A percentile compares a stretch with the other conserved stretches of the same genome.
Conservation (phyloP, 2,888 invertebrate genomes). For the Stenichneumon culpator region DNA sequence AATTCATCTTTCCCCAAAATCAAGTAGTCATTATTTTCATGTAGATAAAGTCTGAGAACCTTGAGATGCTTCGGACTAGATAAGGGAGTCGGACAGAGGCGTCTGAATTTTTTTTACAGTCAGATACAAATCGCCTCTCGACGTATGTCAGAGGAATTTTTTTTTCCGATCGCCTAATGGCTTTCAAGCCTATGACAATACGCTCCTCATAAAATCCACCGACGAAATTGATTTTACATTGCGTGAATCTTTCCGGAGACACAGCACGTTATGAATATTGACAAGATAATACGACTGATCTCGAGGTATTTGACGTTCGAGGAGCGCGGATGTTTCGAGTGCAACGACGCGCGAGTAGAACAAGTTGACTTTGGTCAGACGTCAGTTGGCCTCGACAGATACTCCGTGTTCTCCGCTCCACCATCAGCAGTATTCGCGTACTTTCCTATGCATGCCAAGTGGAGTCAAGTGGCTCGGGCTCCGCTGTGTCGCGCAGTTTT, state of each 20-base stretch:
- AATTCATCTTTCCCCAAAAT: no score
- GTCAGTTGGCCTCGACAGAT: slow-evolving; percentile 25
- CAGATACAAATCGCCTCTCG: no score
- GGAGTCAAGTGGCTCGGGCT: slow-evolving; percentile 80
- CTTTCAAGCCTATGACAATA: not conserved
- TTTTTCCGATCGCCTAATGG: not conserved
- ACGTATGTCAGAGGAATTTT: no score
- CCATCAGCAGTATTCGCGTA: not conserved
- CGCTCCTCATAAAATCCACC: not conserved
- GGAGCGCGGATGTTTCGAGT: not conserved
- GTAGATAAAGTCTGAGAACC: not conserved
- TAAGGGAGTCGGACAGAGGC: no score
- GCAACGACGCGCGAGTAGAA: slow-evolving; percentile 31
- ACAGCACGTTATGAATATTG: not conserved
- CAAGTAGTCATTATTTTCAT: no score
- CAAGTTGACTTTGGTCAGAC: slow-evolving; percentile 43
- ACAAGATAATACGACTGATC: slow-evolving; percentile 13
- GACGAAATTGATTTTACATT: not conserved
- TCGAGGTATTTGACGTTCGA: not conserved
- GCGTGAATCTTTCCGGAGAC: not conserved
- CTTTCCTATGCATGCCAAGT: slow-evolving; percentile 72
- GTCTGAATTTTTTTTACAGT: no score
- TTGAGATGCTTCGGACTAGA: no score
- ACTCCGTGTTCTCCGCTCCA: not conserved
- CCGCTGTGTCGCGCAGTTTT: slow-evolving; percentile 70